These are phyloP conservation scores for Drosophila hydei DNA, from an alignment of 1,140 invertebrate genomes.

Conservation along the genomic window DNA sequence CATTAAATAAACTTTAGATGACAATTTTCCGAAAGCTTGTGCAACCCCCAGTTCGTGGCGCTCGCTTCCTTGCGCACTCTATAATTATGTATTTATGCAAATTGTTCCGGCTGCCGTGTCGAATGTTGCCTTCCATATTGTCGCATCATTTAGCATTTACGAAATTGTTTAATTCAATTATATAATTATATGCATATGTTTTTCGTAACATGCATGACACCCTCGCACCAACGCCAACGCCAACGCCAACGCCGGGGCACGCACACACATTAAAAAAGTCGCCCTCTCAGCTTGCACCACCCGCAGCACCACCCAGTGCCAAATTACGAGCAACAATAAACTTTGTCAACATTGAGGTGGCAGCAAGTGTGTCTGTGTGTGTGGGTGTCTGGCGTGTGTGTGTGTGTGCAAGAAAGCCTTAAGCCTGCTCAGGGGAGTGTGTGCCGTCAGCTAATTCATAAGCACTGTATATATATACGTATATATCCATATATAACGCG, in stretches of 20 bases:
- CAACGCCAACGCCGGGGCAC: neutral
- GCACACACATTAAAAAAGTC: slow-evolving; percentile 56
- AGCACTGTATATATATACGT: slow-evolving; percentile 11
- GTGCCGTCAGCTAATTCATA: slow-evolving; percentile 72
- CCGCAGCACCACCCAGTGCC: slow-evolving; percentile 38
- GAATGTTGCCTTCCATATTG: slow-evolving; percentile 62
- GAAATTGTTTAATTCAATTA: slow-evolving; percentile 82
- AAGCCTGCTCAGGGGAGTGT: slow-evolving; percentile 61
- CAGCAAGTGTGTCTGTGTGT: neutral
- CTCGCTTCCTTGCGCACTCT: slow-evolving; percentile 11
- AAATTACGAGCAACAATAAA: slow-evolving; percentile 71
- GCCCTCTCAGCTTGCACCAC: slow-evolving; percentile 3
- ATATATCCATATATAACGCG: slow-evolving; percentile 14
- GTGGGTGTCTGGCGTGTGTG: slow-evolving; percentile 7
- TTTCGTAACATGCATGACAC: slow-evolving; percentile 58
- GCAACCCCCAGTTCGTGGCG: neutral
- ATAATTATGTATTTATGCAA: slow-evolving; percentile 80
- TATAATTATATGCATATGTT: slow-evolving; percentile 64
- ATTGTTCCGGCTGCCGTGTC: slow-evolving; percentile 38
- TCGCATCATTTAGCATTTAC: slow-evolving; percentile 80
- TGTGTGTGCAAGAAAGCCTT: slow-evolving; percentile 56
- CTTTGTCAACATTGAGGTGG: slow-evolving; percentile 50
- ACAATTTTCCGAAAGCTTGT: neutral
- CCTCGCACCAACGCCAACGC: slow-evolving; percentile 24
- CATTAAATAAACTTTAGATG: neutral